Evolutionary conservation across 2,888 invertebrate genomes (phyloP), one percentile per base, ranked within the genome.

Genomic region (Stenurella melanura): DNA sequence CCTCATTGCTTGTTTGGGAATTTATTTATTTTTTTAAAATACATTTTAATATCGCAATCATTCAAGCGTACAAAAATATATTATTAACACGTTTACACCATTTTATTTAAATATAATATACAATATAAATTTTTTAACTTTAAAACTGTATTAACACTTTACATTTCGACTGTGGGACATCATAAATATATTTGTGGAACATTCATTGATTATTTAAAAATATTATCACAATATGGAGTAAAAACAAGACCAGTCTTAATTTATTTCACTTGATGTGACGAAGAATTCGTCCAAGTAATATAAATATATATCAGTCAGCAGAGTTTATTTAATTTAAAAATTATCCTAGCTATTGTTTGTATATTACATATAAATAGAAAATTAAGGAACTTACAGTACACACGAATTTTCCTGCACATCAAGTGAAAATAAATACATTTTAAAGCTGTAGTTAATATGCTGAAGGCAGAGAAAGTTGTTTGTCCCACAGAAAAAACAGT

Each of bases 31-130:
- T 85, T 85, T 85, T 87, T 85, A 85, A 86, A 87, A 86, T 87
- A 86, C 86, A 85, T 86, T 86, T 86, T 86, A 84, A 85, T 86
- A 85, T 86, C 86, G 82, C 88, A 89, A 87, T 88, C 88, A 87
- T 88, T 86, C 89, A 88, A 88, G 88, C 89, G 88, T 89, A 89
- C 89, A 89, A 89, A 89, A 89, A 89, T 89, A 89, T 89, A 89
- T 88, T 87, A 86, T 87, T 85, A 87, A 88, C 87, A 88, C 86
- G 85, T 86, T 87, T 87, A 88, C 87, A 81, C 80, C 72, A 79
- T 77, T 74, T 81, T 79, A 77, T 77, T 77, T 72, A 57, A 76
- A 76, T 79, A 74, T 74, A 75, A 75, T 75, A 73, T 58, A 73
- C 78, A 80, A 76, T 73, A 78, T 80, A 80, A 78, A 76, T 73